Base-by-base conservation (phyloP, 2,797 vertebrate species). In the Acestrorhynchus altus region DNA sequence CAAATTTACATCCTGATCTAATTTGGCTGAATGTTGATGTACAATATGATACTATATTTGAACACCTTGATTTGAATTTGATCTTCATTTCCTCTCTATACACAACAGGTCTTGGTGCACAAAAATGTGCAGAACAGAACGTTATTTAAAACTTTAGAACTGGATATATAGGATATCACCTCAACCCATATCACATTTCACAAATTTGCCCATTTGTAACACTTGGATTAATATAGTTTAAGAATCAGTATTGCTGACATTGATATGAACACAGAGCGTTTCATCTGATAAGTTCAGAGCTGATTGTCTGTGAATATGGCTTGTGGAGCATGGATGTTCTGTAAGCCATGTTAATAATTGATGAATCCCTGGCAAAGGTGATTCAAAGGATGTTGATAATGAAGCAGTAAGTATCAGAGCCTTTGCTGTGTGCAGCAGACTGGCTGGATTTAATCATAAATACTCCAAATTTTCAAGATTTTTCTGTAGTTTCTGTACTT, bases 271-370 rank as follows among this genome's bases (percentile, higher is more conserved):
- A n/a, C 8, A 13, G 42, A 64, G 20, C 20, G 18, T 64, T 42
- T 20, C 8, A 10, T 60, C 15, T 31, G 51, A 11, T 26, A 13
- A 26, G 56, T 4, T 42, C 11, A 11, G 2, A 8, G 10, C 8
- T 44, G 12, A 35, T 16, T 60, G 16, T 16, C 0, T 5, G 31
- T 18, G 57, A 60, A 35, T 60, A 20, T 60, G 28, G 12, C 12
- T 13, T 64, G 61, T 51, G n/a, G 26, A 26, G 35, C 22, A 65
- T 54, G 72, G n/a, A 65, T 63, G 60, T 44, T 24, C 28, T 40
- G 4, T 22, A 22, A 22, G 18, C 20, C 15, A 52, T 13, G 47
- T 74, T 64, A 74, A 64, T 65, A 66, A 75, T 57, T 67, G 51
- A 57, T 67, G 10, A 52, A 52, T 26, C 16, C 35, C 8, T 0